Base-by-base conservation (phyloP, 2,797 vertebrate species). In the Tarsius wallacei region DNA sequence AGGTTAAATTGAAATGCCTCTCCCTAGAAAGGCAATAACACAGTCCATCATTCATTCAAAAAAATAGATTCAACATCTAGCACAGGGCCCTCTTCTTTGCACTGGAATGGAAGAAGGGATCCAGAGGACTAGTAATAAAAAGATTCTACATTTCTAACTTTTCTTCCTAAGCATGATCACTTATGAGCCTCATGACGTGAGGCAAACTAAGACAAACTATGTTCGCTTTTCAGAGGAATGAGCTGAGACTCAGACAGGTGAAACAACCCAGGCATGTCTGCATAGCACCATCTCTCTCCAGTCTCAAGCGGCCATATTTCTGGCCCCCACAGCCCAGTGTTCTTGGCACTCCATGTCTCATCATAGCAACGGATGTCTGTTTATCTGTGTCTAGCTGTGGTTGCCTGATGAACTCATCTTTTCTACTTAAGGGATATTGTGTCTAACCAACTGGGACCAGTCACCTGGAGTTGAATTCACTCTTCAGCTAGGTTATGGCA, bases 1-100 rank as follows among this genome's bases (percentile, higher is more conserved):
- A 42, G 21, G 24, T 91, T 73, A 73, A 89, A 93, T 84, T 66
- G n/a, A 51, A 82, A 85, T 74, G 68, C 28, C 11, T 94, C 86
- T 90, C 3, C 8, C 47, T 64, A 10, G n/a, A 76, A 94, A 96
- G 26, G 14, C 73, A 33, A 93, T 24, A 64, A 19, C 15, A 89
- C 22, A 73, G n/a, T 85, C 68, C 77, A 31, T 64, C 24, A n/a
- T 71, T 80, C 28, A 16, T 59, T 87, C 66, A 95, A 42, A 16
- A 93, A 68, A 59, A 36, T 36, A 33, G 49, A n/a, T 33, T 64
- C 47, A 83, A 15, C 5, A 64, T 81, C 81, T 82, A 63, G 57
- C 92, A 5, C 4, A 47, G 83, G 33, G 9, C 16, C 14, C 55
- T 88, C 2, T 61, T 94, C 81, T 77, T 78, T 36, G 8, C 36